Evolutionary conservation across 2,888 invertebrate species (phyloP).

Genomic region (Epistrophe eligans): DNA sequence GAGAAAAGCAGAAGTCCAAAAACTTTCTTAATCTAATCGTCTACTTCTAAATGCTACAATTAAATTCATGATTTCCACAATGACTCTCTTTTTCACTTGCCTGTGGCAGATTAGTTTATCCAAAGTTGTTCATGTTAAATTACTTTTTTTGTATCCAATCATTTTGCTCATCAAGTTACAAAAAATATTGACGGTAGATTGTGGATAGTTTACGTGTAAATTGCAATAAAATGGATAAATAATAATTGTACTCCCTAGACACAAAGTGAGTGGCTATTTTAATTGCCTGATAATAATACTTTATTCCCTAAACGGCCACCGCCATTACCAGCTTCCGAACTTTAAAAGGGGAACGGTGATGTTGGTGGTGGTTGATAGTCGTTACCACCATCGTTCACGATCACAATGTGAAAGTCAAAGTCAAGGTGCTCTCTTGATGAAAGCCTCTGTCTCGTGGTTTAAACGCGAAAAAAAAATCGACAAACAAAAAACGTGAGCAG

Average conservation of each 20-base stretch:
- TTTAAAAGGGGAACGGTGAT: conserved; percentile 1
- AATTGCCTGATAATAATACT: conserved; percentile 35
- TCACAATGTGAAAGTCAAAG: conserved; percentile 72
- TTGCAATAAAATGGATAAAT: conserved; percentile 4
- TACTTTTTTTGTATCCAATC: neutral
- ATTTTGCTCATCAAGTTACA: neutral
- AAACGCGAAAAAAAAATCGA: conserved; percentile 1
- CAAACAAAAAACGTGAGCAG: conserved; percentile 36
- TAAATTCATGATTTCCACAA: neutral
- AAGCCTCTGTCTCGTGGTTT: conserved; percentile 29
- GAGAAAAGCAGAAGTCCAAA: no score
- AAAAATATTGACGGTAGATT: neutral
- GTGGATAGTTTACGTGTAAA: neutral
- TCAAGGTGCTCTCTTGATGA: conserved; percentile 61
- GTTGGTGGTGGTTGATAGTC: neutral
- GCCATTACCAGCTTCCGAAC: conserved; percentile 4
- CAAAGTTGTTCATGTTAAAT: neutral
- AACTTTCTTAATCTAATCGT: neutral
- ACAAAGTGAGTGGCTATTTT: conserved; percentile 18
- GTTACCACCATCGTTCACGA: conserved; percentile 36
- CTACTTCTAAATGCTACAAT: neutral
- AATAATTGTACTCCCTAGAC: neutral
- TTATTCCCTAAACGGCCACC: conserved; percentile 28
- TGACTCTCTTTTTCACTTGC: neutral
- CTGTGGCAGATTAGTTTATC: neutral